These are phyloP conservation scores for Pipa parva DNA, from an alignment of 2,113 vertebrate species.

Conservation along the genomic window DNA sequence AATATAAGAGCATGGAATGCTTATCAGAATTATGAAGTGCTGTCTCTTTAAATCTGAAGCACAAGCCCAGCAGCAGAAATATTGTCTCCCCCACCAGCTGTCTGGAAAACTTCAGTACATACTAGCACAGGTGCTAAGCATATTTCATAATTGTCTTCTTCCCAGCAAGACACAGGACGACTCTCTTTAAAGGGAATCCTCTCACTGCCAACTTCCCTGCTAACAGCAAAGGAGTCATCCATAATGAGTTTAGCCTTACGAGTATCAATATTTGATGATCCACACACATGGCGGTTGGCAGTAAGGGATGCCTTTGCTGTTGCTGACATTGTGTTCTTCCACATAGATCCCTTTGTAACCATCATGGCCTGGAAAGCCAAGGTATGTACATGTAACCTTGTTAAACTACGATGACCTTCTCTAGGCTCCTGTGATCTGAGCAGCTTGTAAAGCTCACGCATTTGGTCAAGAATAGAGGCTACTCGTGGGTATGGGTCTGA, in stretches of 20 bases:
- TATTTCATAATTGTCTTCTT: constrained; percentile 69
- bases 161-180: constrained; percentile 74
- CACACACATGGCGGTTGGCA: constrained; percentile 77
- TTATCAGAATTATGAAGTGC: neutral
- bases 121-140: constrained; percentile 77
- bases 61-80: constrained; percentile 76
- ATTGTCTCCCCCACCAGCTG: constrained; percentile 77
- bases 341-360: constrained; percentile 63
- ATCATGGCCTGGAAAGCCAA: constrained; percentile 79
- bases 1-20: constrained; percentile 1
- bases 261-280: constrained; percentile 69
- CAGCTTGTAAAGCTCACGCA: constrained; percentile 72
- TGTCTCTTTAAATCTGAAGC: constrained; percentile 63
- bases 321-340: constrained; percentile 82
- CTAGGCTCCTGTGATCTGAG: constrained; percentile 57
- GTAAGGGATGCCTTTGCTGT: constrained; percentile 76
- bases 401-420: constrained; percentile 52
- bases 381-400: constrained; percentile 73
- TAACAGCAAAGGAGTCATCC: constrained; percentile 77
- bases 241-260: constrained; percentile 74
- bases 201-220: constrained; percentile 66
- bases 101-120: constrained; percentile 78
- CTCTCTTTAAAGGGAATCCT: constrained; percentile 66
- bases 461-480: constrained; percentile 75
- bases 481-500: constrained; percentile 77